Percentiles rank a stretch among this genome's conserved stretches.
Conservation (phyloP, 2,113 vertebrate genomes). For the Fulica atra region DNA sequence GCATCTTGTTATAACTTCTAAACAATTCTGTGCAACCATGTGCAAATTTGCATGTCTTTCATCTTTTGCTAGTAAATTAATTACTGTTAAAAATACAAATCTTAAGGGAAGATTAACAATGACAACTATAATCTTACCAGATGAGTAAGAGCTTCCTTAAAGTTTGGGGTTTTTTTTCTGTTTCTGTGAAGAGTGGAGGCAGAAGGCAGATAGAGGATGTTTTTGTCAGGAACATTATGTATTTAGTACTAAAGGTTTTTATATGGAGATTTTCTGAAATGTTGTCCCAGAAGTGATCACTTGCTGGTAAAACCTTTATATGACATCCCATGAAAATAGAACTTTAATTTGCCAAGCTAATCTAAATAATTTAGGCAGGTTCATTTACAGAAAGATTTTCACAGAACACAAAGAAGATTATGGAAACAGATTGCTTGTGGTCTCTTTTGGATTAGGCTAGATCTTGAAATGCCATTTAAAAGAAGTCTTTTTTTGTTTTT, state of each 20-base stretch:
- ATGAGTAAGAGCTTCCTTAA: not conserved
- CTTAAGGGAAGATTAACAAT: not conserved
- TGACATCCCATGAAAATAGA: constrained; percentile 28
- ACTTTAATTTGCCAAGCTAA: constrained; percentile 18
- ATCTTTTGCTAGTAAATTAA: not conserved
- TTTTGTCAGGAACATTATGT: constrained; percentile 20
- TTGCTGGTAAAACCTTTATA: constrained; percentile 37
- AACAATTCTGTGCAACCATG: not conserved
- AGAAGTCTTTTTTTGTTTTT: not conserved
- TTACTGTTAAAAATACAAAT: not conserved
- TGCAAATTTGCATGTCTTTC: not conserved
- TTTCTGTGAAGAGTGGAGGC: not conserved
- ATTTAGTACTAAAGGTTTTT: constrained; percentile 2
- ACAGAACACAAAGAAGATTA: not conserved
- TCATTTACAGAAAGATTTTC: constrained; percentile 31
- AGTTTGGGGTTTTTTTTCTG: not conserved
- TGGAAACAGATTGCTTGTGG: not conserved
- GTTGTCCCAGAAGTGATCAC: constrained; percentile 29
- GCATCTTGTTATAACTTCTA: not conserved
- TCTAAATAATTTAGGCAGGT: constrained; percentile 38
- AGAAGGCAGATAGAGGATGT: not conserved
- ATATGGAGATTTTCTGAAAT: constrained; percentile 3
- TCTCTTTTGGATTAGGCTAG: constrained; percentile 22
- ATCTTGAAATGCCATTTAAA: not conserved
- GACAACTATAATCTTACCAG: not conserved